Conservation (phyloP, 2,113 vertebrate genomes). For the Mobula birostris region DNA sequence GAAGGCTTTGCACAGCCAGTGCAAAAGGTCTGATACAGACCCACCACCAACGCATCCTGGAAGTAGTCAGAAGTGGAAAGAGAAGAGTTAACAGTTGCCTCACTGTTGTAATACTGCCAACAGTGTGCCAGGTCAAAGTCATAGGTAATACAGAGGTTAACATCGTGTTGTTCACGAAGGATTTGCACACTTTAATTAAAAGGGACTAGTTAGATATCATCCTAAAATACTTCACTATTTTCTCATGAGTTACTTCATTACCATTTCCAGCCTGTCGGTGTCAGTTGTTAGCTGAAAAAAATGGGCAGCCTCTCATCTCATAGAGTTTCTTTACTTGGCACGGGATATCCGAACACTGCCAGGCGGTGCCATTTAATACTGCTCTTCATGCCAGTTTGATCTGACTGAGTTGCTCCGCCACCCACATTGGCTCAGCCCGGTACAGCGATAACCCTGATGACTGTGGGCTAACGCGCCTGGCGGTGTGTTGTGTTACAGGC, state of each 20-base stretch:
- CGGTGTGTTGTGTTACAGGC: neutral
- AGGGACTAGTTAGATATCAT: neutral
- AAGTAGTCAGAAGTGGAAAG: no score
- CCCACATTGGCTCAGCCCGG: neutral
- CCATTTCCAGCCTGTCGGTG: neutral
- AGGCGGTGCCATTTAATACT: neutral
- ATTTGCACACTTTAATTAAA: neutral
- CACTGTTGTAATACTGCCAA: neutral
- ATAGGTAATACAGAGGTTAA: neutral
- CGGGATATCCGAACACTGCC: neutral
- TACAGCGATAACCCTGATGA: neutral
- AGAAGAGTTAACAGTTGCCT: no score
- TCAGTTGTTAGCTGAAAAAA: neutral
- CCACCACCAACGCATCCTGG: no score
- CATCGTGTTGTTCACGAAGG: neutral
- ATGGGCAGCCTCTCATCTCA: neutral
- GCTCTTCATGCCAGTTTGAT: neutral
- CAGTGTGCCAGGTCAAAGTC: neutral
- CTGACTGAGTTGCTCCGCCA: neutral
- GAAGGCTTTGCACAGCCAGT: no score
- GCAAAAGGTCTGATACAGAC: no score
- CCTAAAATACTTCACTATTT: neutral
- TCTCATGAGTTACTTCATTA: neutral
- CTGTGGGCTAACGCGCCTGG: neutral
- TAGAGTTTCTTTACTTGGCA: neutral